Evolutionary conservation across 1,140 invertebrate genomes (phyloP), one percentile per base, ranked within the genome.

Genomic region (Nephila pilipes): DNA sequence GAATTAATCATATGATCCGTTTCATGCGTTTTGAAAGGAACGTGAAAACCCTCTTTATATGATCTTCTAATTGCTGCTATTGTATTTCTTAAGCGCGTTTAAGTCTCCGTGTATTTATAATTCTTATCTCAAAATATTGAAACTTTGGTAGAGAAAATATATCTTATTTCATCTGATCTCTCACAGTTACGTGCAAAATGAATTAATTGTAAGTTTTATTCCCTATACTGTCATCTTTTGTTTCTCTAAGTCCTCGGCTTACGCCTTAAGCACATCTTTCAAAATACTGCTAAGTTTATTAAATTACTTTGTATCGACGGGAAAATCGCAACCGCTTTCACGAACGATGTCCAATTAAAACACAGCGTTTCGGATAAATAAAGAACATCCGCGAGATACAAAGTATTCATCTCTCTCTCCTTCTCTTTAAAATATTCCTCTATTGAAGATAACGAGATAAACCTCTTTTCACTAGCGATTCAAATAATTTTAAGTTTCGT

Each of bases 401-500:
- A 75, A 75, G 69, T 75, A 75, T 75, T 36, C 69, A 29, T 36
- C 69, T 36, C 6, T 75, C 65, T 36, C n/a, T 69, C 58, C n/a
- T 6, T 69, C 63, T 69, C 69, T 75, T 75, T 75, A 75, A 75
- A 75, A 75, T 75, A 75, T 75, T 75, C 32, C 69, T n/a, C n/a
- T 75, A 75, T 75, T 75, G 69, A 75, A 75, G 29, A 75, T 18
- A 32, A 60, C 29, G 69, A 75, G 69, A 75, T 75, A 75, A 75
- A 75, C 29, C 69, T 75, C 69, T 75, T 75, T 75, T 75, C 69
- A 75, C 69, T 32, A 75, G 69, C 69, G 69, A 75, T 75, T 75
- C 69, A 75, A 75, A 75, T 75, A 75, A 75, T 75, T 75, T 75
- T 75, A 75, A 75, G 69, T 29, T 36, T 75, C 69, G 69, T 75